Evolutionary conservation across 2,797 vertebrate genomes (phyloP).

Genomic region (Pangasius larnaudii): DNA sequence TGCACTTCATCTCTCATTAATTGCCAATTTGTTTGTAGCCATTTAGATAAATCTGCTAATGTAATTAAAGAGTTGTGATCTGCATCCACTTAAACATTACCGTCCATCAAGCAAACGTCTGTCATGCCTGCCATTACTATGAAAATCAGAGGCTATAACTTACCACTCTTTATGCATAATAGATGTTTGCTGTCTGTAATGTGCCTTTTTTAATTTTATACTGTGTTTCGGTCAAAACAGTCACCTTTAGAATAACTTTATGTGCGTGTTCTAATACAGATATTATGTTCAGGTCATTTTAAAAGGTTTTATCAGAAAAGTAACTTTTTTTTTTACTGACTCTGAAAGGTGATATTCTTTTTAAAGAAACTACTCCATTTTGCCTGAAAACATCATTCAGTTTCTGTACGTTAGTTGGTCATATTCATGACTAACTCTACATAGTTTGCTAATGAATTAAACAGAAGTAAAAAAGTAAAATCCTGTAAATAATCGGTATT

Average conservation of each 20-base stretch:
- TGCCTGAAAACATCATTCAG: background rate
- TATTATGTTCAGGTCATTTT: background rate
- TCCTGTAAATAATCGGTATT: background rate
- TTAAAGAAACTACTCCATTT: background rate
- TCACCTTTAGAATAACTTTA: background rate
- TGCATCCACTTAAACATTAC: slow-evolving; percentile 34
- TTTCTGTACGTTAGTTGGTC: background rate
- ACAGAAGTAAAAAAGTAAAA: background rate
- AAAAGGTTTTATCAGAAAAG: background rate
- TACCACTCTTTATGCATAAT: background rate
- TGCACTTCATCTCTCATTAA: slow-evolving; percentile 33
- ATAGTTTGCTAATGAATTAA: background rate
- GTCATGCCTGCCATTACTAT: slow-evolving; percentile 18
- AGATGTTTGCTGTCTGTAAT: background rate
- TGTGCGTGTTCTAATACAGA: background rate
- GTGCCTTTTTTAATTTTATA: background rate
- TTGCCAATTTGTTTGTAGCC: slow-evolving; percentile 27
- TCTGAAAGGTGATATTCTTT: background rate
- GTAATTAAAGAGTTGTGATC: slow-evolving; percentile 47
- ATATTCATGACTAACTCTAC: background rate
- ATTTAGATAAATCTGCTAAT: slow-evolving; percentile 42
- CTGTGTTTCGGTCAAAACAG: background rate
- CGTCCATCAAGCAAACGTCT: slow-evolving; percentile 16
- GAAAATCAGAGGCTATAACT: background rate
- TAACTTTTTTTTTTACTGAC: background rate